Percentiles rank a stretch among this genome's conserved stretches.
These are phyloP conservation scores for Clunio marinus DNA, from an alignment of 2,888 invertebrate species.

Conservation along the genomic window DNA sequence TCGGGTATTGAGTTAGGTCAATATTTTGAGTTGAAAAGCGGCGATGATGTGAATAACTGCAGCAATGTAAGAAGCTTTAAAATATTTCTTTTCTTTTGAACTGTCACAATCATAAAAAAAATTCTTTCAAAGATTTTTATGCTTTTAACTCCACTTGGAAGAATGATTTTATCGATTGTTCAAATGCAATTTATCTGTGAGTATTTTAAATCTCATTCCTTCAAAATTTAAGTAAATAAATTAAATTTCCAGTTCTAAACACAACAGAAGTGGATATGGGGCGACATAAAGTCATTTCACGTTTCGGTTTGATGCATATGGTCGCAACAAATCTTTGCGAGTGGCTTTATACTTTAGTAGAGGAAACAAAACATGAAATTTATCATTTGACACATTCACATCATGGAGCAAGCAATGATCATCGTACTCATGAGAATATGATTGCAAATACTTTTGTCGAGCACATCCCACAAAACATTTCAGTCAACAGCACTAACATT, in stretches of 20 bases:
- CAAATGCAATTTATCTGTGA: conserved; percentile 82
- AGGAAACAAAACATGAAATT: conserved; percentile 85
- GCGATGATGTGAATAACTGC: not conserved
- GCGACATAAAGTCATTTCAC: conserved; percentile 65
- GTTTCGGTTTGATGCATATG: conserved; percentile 89
- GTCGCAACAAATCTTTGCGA: conserved; percentile 88
- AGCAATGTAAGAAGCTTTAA: conserved; percentile 24
- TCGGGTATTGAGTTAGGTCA: conserved; percentile 68
- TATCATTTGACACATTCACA: conserved; percentile 59
- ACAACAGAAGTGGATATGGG: conserved; percentile 69
- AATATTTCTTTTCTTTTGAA: not conserved
- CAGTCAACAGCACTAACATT: not conserved
- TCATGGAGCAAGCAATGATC: conserved; percentile 4
- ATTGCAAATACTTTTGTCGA: conserved; percentile 40
- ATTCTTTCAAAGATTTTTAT: conserved; percentile 50
- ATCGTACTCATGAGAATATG: conserved; percentile 37
- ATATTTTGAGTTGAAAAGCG: conserved; percentile 65
- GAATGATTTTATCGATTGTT: conserved; percentile 78
- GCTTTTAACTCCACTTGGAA: conserved; percentile 76
- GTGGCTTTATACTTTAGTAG: conserved; percentile 83
- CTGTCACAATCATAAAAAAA: not conserved
- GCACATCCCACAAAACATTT: not conserved
- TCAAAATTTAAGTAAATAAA: not conserved
- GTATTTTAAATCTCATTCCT: not conserved
- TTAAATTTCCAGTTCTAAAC: conserved; percentile 65